phyloP scores from a whole-genome alignment of 2,888 invertebrate genomes.

The Carabus problematicus region DNA sequence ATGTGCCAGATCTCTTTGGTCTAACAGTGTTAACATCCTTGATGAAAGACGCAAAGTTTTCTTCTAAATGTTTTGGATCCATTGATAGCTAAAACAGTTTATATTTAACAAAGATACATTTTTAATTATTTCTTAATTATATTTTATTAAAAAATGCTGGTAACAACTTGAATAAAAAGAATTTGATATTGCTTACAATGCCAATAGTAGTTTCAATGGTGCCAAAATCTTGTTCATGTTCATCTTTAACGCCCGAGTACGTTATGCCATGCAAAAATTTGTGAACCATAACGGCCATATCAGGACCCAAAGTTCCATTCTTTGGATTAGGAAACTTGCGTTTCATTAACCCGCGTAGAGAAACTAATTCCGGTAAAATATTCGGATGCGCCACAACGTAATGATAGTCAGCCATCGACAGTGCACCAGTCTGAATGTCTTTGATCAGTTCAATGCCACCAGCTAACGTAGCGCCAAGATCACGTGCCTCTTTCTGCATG shows the following conservation, averaged over 20 bases:
- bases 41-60: constrained; percentile 73
- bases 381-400: constrained; percentile 80
- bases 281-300: constrained; percentile 68
- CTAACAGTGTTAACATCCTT: constrained; percentile 69
- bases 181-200: constrained; percentile 62
- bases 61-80: constrained; percentile 73
- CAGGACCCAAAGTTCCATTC: constrained; percentile 70
- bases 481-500: constrained; percentile 65
- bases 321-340: constrained; percentile 75
- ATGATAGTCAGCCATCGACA: constrained; percentile 74
- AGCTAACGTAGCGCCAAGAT: constrained; percentile 75
- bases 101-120: neutral
- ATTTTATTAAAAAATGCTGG: neutral
- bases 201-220: constrained; percentile 72
- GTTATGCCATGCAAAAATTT: constrained; percentile 75
- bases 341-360: constrained; percentile 79
- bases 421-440: constrained; percentile 76
- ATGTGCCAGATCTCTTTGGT: constrained; percentile 73
- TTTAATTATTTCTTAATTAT: neutral
- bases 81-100: constrained; percentile 71
- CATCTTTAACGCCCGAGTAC: constrained; percentile 72
- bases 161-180: neutral
- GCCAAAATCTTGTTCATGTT: constrained; percentile 75
- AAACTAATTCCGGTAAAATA: constrained; percentile 77
- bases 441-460: constrained; percentile 80